Percentiles rank a stretch among this genome's conserved stretches.
Conservation (phyloP, 2,113 vertebrate species). For the Petrocephalus zakoni region DNA sequence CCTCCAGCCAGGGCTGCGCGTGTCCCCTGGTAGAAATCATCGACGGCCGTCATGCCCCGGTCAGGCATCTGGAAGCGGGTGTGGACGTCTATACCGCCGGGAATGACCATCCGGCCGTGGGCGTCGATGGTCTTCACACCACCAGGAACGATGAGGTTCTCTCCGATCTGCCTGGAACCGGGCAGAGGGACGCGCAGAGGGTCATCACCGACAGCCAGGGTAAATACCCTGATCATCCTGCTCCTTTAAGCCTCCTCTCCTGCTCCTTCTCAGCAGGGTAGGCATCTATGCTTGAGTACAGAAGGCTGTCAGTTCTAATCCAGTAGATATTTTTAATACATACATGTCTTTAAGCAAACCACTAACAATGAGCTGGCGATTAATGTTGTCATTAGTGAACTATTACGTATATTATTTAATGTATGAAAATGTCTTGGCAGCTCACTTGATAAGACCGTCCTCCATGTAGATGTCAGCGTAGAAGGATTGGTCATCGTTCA, state of each 20-base stretch:
- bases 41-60: constrained; percentile 85
- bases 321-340: neutral
- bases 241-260: neutral
- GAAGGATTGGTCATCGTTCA: constrained; percentile 98
- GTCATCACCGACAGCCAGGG: neutral
- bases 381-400: neutral
- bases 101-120: constrained; percentile 90
- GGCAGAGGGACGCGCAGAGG: neutral
- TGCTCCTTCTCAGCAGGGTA: too few species aligned
- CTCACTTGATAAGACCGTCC: constrained; percentile 98
- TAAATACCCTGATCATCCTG: neutral
- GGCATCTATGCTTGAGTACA: neutral
- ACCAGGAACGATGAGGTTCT: constrained; percentile 94
- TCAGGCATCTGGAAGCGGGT: constrained; percentile 98
- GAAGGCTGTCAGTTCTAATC: neutral
- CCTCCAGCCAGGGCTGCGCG: constrained; percentile 85
- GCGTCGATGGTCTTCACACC: constrained; percentile 96
- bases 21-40: constrained; percentile 97
- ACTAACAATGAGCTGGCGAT: neutral
- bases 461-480: constrained; percentile 98
- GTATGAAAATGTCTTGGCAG: constrained; percentile 24
- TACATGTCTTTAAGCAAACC: neutral
- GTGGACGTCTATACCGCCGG: constrained; percentile 91
- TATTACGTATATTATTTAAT: neutral
- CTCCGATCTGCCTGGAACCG: constrained; percentile 84